Percentiles rank a stretch among this genome's conserved stretches.
Conservation (phyloP, 2,797 vertebrate genomes). For the Myotis planiceps region DNA sequence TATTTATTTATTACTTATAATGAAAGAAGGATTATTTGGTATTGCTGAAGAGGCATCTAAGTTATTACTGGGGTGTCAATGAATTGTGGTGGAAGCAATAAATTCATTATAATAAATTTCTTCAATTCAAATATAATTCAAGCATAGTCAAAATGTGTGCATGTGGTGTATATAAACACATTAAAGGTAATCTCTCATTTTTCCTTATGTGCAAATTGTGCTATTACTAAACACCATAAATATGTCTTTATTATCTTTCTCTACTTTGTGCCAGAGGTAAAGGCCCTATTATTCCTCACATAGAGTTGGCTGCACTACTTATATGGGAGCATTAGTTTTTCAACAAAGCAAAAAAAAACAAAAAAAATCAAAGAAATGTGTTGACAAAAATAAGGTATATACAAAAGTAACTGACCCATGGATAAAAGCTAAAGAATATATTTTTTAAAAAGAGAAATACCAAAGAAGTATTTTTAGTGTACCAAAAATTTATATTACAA, state of each 20-base stretch:
- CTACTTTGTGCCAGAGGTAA: background rate
- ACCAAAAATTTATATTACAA: background rate
- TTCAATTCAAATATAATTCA: background rate
- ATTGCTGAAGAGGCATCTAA: background rate
- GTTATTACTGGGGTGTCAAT: background rate
- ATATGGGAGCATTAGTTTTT: background rate
- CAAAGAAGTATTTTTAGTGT: background rate
- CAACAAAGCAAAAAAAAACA: background rate
- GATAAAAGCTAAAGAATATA: background rate
- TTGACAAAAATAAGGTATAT: background rate
- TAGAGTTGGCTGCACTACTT: background rate
- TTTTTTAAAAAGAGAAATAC: background rate
- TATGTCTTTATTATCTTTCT: background rate
- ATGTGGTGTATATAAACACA: background rate
- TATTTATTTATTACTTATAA: background rate
- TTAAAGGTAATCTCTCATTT: background rate
- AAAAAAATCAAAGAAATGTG: background rate
- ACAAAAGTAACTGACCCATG: accelerated
- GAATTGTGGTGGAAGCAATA: background rate
- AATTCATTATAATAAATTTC: background rate
- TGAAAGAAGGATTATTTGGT: background rate
- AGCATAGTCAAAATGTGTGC: background rate
- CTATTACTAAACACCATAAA: background rate
- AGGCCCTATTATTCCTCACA: background rate
- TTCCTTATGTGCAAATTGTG: background rate